These are phyloP conservation scores for Bradypodion ventrale DNA, from an alignment of 2,797 vertebrate species.

Conservation along the genomic window DNA sequence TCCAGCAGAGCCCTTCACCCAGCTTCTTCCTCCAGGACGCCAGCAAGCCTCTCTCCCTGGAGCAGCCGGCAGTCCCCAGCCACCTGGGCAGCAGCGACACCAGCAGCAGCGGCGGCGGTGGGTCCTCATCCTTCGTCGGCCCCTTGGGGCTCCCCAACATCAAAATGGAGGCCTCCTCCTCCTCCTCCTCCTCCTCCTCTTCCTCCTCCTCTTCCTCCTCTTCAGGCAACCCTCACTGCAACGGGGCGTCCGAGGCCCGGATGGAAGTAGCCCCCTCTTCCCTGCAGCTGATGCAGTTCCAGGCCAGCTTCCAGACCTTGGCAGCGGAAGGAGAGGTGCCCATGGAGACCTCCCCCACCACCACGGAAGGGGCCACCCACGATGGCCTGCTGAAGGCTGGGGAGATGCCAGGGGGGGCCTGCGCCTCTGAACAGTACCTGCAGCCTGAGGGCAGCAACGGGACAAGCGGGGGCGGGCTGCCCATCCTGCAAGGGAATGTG, in stretches of 20 bases:
- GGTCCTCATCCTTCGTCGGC: slow-evolving; percentile 75
- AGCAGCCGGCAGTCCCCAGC: slow-evolving; percentile 80
- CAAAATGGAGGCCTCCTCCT: slow-evolving; percentile 88
- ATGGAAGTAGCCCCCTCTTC: slow-evolving; percentile 84
- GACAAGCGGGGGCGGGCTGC: slow-evolving; percentile 81
- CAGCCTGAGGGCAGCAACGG: slow-evolving; percentile 80
- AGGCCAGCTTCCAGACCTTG: slow-evolving; percentile 89
- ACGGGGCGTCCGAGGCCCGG: slow-evolving; percentile 85
- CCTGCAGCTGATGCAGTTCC: slow-evolving; percentile 96
- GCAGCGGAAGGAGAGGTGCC: slow-evolving; percentile 90
- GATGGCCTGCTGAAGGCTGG: slow-evolving; percentile 84
- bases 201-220: too few relatives aligned
- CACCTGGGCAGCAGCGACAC: slow-evolving; percentile 74
- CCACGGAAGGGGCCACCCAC: slow-evolving; percentile 71
- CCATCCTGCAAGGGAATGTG: slow-evolving; percentile 90
- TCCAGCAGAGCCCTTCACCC: slow-evolving; percentile 93
- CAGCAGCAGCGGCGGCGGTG: slow-evolving; percentile 74
- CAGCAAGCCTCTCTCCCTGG: slow-evolving; percentile 80
- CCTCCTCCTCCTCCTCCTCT: too few relatives aligned
- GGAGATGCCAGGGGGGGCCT: slow-evolving; percentile 88
- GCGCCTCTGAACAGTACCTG: slow-evolving; percentile 90
- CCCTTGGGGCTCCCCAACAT: slow-evolving; percentile 78
- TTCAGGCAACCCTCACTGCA: too few relatives aligned
- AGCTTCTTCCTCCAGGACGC: slow-evolving; percentile 98
- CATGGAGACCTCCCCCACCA: slow-evolving; percentile 87